Evolutionary conservation across 37 sponge, comb jelly and placozoan species (phyloP), one percentile per base, ranked within the genome.

Genomic region (Chondrosia reniformis): DNA sequence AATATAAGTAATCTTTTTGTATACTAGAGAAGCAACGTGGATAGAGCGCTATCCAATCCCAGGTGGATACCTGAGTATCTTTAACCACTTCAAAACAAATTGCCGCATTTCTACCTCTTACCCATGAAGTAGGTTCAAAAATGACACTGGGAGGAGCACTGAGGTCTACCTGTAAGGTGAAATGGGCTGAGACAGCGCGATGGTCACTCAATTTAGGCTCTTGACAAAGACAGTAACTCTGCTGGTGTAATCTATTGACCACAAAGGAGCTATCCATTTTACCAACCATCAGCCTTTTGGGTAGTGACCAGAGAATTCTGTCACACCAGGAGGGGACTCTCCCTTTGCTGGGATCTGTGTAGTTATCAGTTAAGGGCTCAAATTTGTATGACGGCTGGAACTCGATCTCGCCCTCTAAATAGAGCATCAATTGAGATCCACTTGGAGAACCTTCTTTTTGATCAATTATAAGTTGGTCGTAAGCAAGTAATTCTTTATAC

Each of bases 291-390:
- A 59, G 56, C 22, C 87, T 64, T 32, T 85, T 69, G 66, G 85
- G 82, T 28, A 79, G 83, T 13, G 82, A 40, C 93, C 93, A 92
- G 2, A 92, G 78, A 15, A 92, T 59, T 12, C 93, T 46, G 41
- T 92, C 93, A 67, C 89, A 88, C 93, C 93, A 92, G 0, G 93
- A 89, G 1, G 93, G 93, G 15, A 79, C 80, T 1, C 93, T 40
- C 46, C 61, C 45, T 62, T 88, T 92, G 37, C 80, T 82, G 34
- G 83, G 85, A 27, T 57, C 79, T n/a, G 63, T 46, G 78, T 64
- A 88, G 28, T 45, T 38, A 45, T 85, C 89, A 2, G 89, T 79
- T 15, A 67, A 79, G 9, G 89, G 81, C 6, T 75, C 66, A 40
- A 78, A 92, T 55, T 88, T 92, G 83, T 88, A 92, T 0, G 83